Evolutionary conservation across 2,888 invertebrate species (phyloP).

Genomic region (Pristionchus arcanus): DNA sequence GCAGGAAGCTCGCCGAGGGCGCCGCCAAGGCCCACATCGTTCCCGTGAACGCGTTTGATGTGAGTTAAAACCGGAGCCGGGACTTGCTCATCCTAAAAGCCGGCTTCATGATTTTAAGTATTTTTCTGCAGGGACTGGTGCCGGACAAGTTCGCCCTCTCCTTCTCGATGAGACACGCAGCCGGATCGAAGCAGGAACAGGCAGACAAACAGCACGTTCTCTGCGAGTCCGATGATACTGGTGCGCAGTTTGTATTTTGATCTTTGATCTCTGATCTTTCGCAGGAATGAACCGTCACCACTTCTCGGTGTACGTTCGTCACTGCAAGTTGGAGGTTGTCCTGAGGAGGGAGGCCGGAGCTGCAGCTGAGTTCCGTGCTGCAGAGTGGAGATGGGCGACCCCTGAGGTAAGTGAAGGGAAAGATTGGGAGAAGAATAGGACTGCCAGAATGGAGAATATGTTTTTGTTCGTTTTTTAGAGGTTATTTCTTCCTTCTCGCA

Average conservation of each 20-base stretch:
- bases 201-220: conserved; percentile 96
- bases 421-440: too few relatives aligned
- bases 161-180: conserved; percentile 95
- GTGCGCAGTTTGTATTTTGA: conserved; percentile 83
- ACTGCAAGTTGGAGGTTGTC: conserved; percentile 95
- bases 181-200: conserved; percentile 86
- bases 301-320: conserved; percentile 96
- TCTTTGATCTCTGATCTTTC: conserved; percentile 34
- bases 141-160: conserved; percentile 87
- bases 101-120: not conserved
- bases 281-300: conserved; percentile 99
- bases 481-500: too few relatives aligned
- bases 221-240: conserved; percentile 97
- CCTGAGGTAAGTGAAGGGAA: conserved; percentile 84
- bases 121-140: conserved; percentile 60
- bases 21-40: conserved; percentile 51
- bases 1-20: conserved; percentile 43
- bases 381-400: conserved; percentile 98
- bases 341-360: conserved; percentile 87
- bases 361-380: conserved; percentile 86
- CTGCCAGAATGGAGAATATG: too few relatives aligned
- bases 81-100: not conserved
- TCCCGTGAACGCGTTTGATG: conserved; percentile 48
- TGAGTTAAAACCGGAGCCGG: conserved; percentile 13
- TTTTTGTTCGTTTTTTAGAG: too few relatives aligned